Conservation (phyloP, 2,888 invertebrate genomes). For the Agrenia bidenticulata region DNA sequence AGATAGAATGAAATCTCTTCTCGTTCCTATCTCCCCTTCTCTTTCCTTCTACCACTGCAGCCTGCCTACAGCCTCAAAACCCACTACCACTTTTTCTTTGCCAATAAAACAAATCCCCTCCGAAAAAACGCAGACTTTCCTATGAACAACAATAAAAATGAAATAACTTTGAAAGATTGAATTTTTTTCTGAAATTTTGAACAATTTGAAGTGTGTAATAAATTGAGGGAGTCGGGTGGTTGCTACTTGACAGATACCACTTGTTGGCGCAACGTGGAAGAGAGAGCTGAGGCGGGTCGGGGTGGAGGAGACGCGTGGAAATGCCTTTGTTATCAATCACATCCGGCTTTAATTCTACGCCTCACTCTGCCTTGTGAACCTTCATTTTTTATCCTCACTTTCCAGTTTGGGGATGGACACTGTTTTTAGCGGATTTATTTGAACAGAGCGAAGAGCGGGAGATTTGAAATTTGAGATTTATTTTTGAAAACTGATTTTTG, state of each 20-base stretch:
- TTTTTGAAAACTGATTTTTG: too few relatives aligned
- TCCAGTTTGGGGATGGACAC: too few relatives aligned
- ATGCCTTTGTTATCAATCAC: background rate
- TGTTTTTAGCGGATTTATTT: too few relatives aligned
- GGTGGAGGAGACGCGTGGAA: background rate
- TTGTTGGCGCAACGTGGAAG: conserved; percentile 12
- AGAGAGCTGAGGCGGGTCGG: background rate
- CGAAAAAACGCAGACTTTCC: background rate
- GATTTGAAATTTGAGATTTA: too few relatives aligned
- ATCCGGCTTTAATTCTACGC: background rate
- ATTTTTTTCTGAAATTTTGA: background rate
- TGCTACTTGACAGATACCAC: background rate
- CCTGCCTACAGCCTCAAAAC: conserved; percentile 19
- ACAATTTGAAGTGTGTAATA: background rate
- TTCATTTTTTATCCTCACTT: too few relatives aligned
- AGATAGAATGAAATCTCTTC: conserved; percentile 41
- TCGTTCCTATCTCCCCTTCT: conserved; percentile 23
- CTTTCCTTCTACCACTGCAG: conserved; percentile 17
- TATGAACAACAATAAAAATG: too few relatives aligned
- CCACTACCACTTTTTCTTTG: background rate
- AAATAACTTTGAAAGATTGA: background rate
- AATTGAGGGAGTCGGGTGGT: background rate
- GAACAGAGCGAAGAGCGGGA: too few relatives aligned
- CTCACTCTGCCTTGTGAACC: conserved; percentile 1
- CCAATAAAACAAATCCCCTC: background rate